A percentile compares a stretch with the other conserved stretches of the same genome.
Conservation (phyloP, 1,140 invertebrate species). For the Ceratina australensis region DNA sequence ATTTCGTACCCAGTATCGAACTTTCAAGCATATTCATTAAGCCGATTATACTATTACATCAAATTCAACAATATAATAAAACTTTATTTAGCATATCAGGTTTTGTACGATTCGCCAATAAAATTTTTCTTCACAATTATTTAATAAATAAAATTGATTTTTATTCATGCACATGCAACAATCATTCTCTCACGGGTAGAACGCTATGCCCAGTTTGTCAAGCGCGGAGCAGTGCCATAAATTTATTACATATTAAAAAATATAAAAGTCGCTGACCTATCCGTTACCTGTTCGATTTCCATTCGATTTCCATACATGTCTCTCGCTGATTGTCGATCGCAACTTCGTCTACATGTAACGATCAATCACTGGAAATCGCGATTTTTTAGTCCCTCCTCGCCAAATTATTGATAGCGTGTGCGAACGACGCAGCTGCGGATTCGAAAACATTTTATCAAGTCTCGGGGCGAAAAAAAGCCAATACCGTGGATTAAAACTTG, state of each 20-base stretch:
- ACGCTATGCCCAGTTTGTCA: not conserved
- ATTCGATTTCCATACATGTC: not conserved
- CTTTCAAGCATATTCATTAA: too few species aligned
- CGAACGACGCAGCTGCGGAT: not conserved
- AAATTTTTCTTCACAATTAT: too few species aligned
- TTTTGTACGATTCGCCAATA: too few species aligned
- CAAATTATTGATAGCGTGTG: slow-evolving; percentile 18
- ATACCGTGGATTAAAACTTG: slow-evolving; percentile 22
- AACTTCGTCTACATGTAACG: not conserved
- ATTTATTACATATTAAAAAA: not conserved
- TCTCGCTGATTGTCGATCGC: not conserved
- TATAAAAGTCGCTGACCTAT: not conserved
- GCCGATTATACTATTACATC: too few species aligned
- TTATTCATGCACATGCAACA: too few species aligned
- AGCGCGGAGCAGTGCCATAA: not conserved
- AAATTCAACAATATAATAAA: too few species aligned
- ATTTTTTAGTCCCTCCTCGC: not conserved
- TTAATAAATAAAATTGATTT: too few species aligned
- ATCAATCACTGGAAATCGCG: slow-evolving; percentile 5
- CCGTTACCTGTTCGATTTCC: slow-evolving; percentile 1
- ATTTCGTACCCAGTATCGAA: not conserved
- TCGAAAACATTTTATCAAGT: slow-evolving; percentile 18
- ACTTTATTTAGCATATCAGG: too few species aligned
- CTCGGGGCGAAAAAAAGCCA: not conserved
- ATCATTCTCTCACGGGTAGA: too few species aligned